Evolutionary conservation across 1,140 invertebrate genomes (phyloP), one percentile per base, ranked within the genome.

Genomic region (Eueides isabella): DNA sequence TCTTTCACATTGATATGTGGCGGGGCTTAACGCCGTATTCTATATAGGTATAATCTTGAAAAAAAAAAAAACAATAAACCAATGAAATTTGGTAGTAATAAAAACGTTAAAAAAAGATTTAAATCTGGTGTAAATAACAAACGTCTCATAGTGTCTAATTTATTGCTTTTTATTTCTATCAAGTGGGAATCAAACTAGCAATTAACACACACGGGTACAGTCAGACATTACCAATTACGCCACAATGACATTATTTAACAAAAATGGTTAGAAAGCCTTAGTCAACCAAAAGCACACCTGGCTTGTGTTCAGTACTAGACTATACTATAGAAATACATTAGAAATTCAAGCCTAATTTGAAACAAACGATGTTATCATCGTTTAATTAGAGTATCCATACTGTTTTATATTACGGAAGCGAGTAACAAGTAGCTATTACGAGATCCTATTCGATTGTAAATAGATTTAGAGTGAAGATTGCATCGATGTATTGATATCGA

Each of bases 211-310:
- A 38, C 2, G 11, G 5, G 48, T 12, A 44, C 41, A 44, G 41
- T 44, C 41, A 55, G 7, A 55, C 23, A 23, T 55, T 26, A 23
- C 48, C 44, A 48, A 48, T 5, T 9, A 5, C 19, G 44, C 44
- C 44, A 23, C 5, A 9, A 48, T 19, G 44, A 9, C 7, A 19
- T 55, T 77, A 76, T 80, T 85, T 81, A 79, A 83, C 86, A 77
- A 85, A 89, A 87, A 89, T 85, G 84, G 85, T 76, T 72, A 76
- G 80, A 86, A 85, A 85, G 85, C 82, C 23, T 33, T 33, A 41
- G 16, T 61, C 63, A 61, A 71, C 62, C 28, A 62, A 75, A 71
- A 29, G 73, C 74, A 71, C 80, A 87, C 84, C 82, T 84, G 82
- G 70, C 76, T 72, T 73, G 61, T 41, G 76, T 0, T 19, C 5